Conservation (phyloP, 2,797 vertebrate genomes). For the Meriones psammophilus region DNA sequence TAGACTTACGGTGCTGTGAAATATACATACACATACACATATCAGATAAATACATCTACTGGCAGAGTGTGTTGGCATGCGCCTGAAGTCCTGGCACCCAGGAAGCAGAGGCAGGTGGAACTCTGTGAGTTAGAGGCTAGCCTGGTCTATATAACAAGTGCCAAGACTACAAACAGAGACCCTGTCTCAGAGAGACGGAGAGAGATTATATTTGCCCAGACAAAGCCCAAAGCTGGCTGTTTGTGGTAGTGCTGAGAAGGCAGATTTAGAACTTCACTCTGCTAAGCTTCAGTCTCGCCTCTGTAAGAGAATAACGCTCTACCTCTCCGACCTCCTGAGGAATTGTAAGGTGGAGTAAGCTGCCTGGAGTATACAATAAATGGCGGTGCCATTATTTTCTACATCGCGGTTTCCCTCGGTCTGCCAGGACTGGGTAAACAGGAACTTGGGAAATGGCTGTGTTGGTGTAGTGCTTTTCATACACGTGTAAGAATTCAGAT, state of each 20-base stretch:
- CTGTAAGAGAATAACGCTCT: background rate
- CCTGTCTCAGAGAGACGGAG: background rate
- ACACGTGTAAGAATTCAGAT: background rate
- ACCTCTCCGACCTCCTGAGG: background rate
- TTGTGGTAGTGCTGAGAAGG: background rate
- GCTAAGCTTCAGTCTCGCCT: background rate
- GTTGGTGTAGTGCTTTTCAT: background rate
- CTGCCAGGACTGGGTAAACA: slow-evolving; percentile 31
- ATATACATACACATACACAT: too few species aligned
- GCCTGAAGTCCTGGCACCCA: background rate
- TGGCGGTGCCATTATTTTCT: background rate
- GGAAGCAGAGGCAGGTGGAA: background rate
- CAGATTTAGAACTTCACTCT: background rate
- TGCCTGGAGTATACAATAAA: background rate
- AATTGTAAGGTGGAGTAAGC: background rate
- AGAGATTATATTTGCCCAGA: slow-evolving; percentile 32
- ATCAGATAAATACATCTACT: too few species aligned
- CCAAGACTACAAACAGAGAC: background rate
- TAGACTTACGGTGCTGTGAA: background rate
- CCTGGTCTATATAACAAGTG: background rate
- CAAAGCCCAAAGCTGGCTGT: background rate
- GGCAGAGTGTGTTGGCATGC: background rate
- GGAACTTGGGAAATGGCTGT: background rate
- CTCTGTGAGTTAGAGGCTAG: background rate
- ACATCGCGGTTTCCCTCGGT: background rate